Conservation (phyloP, 92 coral and sea anemone genomes). For the Metridium senile region DNA sequence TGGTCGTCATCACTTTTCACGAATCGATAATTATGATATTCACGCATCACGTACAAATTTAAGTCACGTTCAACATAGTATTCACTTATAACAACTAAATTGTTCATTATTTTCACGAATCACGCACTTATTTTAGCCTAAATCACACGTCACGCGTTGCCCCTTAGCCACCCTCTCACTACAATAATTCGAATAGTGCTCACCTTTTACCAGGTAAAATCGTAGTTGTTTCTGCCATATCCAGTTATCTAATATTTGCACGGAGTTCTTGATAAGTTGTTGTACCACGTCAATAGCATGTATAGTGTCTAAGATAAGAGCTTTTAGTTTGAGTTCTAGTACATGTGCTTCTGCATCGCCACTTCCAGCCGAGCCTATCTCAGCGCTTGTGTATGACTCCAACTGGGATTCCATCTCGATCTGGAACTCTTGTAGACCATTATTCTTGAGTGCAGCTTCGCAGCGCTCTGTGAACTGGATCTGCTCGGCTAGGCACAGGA, state of each 20-base stretch:
- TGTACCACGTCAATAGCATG: conserved; percentile 97
- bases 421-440: conserved; percentile 90
- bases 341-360: conserved; percentile 83
- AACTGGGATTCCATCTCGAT: conserved; percentile 99
- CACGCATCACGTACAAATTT: too few relatives aligned
- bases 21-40: too few relatives aligned
- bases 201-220: conserved; percentile 85
- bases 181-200: not conserved
- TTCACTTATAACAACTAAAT: too few relatives aligned
- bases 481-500: conserved; percentile 96
- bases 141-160: too few relatives aligned
- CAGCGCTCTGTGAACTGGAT: conserved; percentile 97
- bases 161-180: too few relatives aligned
- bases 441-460: conserved; percentile 90
- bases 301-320: conserved; percentile 92
- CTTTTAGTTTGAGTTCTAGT: conserved; percentile 88
- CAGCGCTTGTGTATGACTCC: conserved; percentile 94
- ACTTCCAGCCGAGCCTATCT: conserved; percentile 64
- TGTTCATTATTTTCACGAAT: too few relatives aligned
- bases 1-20: too few relatives aligned
- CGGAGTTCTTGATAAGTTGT: conserved; percentile 71
- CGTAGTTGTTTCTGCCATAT: conserved; percentile 99
- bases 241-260: conserved; percentile 90
- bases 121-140: too few relatives aligned
- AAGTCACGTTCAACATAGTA: too few relatives aligned